Evolutionary conservation across 2,888 invertebrate species (phyloP).

Genomic region (Deilephila elpenor): DNA sequence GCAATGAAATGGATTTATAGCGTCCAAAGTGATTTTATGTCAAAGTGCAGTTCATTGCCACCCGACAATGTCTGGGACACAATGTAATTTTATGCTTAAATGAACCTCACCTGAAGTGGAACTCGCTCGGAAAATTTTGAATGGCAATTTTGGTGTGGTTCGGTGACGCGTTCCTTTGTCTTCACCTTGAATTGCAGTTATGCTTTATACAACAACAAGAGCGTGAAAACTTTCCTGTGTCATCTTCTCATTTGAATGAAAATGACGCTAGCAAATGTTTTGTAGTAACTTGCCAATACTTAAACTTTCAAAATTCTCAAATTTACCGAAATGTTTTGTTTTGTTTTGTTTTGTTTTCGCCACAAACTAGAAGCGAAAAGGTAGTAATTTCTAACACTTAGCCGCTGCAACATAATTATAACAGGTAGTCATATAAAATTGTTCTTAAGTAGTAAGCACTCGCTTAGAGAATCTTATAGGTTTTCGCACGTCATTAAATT

Average conservation of each 20-base stretch:
- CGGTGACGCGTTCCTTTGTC: slow-evolving; percentile 73
- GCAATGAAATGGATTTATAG: slow-evolving; percentile 82
- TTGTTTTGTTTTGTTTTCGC: background rate
- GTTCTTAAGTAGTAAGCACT: background rate
- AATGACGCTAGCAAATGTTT: slow-evolving; percentile 51
- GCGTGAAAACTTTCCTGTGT: slow-evolving; percentile 76
- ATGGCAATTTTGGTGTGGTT: slow-evolving; percentile 75
- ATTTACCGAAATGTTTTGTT: slow-evolving; percentile 12
- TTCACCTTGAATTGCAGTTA: slow-evolving; percentile 76
- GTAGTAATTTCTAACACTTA: background rate
- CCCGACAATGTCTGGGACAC: slow-evolving; percentile 78
- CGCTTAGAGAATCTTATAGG: slow-evolving; percentile 7
- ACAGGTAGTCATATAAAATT: background rate
- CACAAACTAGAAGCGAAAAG: no score
- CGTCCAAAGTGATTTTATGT: slow-evolving; percentile 81
- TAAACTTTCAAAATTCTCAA: slow-evolving; percentile 51
- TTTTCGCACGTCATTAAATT: slow-evolving; percentile 26
- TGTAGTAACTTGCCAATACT: slow-evolving; percentile 55
- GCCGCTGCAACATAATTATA: background rate
- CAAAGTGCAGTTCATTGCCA: slow-evolving; percentile 85
- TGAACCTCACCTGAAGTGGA: slow-evolving; percentile 80
- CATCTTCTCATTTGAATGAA: slow-evolving; percentile 60
- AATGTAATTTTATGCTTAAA: slow-evolving; percentile 85
- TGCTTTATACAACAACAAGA: slow-evolving; percentile 78
- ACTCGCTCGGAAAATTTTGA: slow-evolving; percentile 80